Conservation (phyloP, 1,140 invertebrate genomes). For the Dendrolimus punctatus region DNA sequence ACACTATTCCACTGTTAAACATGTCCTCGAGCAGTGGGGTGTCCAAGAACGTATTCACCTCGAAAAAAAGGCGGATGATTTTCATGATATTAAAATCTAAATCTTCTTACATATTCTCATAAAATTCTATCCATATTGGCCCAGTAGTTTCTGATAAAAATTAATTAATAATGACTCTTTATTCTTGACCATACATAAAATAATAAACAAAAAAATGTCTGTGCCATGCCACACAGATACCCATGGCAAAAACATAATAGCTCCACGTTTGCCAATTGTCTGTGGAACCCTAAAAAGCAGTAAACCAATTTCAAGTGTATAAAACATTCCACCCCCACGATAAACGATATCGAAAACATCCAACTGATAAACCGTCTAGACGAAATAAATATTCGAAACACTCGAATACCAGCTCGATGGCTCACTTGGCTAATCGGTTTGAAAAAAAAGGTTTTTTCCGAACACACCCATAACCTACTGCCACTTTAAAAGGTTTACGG, state of each 20-base stretch:
- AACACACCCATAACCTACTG: slow-evolving; percentile 49
- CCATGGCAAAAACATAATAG: slow-evolving; percentile 6
- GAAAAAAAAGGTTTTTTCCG: slow-evolving; percentile 44
- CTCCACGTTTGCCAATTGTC: too few species aligned
- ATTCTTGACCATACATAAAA: too few species aligned
- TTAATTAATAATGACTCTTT: too few species aligned
- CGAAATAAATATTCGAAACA: slow-evolving; percentile 62
- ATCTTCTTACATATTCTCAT: too few species aligned
- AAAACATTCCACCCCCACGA: slow-evolving; percentile 53
- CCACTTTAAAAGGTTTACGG: slow-evolving; percentile 64
- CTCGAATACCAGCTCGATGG: slow-evolving; percentile 63
- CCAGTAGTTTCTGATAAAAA: too few species aligned
- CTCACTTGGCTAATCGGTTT: slow-evolving; percentile 67
- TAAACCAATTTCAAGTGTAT: slow-evolving; percentile 48
- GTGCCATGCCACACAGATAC: slow-evolving; percentile 4
- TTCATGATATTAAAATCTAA: too few species aligned
- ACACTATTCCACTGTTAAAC: too few species aligned
- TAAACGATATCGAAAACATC: slow-evolving; percentile 49
- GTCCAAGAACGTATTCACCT: too few species aligned
- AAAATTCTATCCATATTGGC: too few species aligned
- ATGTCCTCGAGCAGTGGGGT: too few species aligned
- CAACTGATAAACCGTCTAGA: slow-evolving; percentile 62
- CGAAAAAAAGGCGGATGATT: too few species aligned
- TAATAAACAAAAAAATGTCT: too few species aligned
- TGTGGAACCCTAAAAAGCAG: slow-evolving; percentile 21